phyloP scores from a whole-genome alignment of 2,888 invertebrate genomes.

The Criorhina ranunculi region DNA sequence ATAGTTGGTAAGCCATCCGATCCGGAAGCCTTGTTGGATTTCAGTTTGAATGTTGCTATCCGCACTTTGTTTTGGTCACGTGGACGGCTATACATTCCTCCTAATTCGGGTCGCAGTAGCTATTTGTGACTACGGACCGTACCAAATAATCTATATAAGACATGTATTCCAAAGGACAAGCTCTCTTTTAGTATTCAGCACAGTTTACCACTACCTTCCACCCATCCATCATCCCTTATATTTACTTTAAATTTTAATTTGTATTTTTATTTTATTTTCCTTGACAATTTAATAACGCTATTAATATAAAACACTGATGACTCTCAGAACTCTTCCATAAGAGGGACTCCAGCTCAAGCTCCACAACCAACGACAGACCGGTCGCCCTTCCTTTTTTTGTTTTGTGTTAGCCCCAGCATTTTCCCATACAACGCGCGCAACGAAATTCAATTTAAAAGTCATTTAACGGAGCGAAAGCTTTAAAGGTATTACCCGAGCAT shows the following conservation, averaged over 20 bases:
- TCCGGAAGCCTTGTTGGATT: no score
- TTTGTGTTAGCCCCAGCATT: constrained; percentile 22
- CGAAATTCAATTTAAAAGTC: constrained; percentile 79
- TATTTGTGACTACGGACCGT: no score
- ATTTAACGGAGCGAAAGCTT: constrained; percentile 78
- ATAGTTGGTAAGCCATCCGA: no score
- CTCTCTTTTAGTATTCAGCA: no score
- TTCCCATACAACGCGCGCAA: constrained; percentile 65
- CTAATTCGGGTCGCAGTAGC: no score
- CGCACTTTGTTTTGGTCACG: no score
- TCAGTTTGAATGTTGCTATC: no score
- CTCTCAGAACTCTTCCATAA: constrained; percentile 42
- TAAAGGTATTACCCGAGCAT: constrained; percentile 79
- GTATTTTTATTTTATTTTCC: constrained; percentile 28
- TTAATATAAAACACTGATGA: constrained; percentile 63
- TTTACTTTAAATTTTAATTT: constrained; percentile 26
- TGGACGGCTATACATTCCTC: no score
- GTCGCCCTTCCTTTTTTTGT: not conserved
- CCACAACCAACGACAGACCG: constrained; percentile 26
- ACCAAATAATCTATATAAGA: no score
- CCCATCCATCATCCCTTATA: constrained; percentile 2
- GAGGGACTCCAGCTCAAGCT: constrained; percentile 19
- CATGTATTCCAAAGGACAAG: no score
- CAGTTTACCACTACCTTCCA: no score
- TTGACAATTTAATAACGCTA: constrained; percentile 57